Evolutionary conservation across 2,113 vertebrate genomes (phyloP).

Genomic region (Alethe castanea): DNA sequence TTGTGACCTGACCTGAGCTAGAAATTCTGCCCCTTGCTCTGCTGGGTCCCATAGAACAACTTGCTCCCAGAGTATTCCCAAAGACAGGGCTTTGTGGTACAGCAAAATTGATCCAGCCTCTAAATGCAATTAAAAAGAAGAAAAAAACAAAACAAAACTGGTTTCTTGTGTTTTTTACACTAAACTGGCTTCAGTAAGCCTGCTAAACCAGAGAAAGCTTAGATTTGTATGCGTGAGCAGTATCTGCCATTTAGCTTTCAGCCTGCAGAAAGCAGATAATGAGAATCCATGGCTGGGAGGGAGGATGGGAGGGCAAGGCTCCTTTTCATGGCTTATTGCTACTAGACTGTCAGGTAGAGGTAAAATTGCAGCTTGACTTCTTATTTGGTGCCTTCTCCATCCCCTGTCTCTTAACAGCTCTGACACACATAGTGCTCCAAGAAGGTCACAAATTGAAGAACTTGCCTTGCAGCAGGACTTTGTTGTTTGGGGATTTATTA

Average conservation of each 20-base stretch:
- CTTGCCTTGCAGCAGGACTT: background rate
- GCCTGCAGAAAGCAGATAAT: background rate
- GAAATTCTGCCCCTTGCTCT: background rate
- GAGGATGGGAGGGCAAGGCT: too few species aligned
- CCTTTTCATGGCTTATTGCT: background rate
- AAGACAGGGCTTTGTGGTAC: background rate
- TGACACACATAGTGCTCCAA: background rate
- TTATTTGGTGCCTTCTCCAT: background rate
- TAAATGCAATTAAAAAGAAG: background rate
- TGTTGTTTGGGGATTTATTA: background rate
- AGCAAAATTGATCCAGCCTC: background rate
- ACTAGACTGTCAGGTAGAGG: background rate
- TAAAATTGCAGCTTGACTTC: background rate
- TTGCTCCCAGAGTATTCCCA: background rate
- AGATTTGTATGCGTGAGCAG: background rate
- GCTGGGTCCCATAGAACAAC: background rate
- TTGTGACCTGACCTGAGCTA: background rate
- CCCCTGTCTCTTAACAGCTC: background rate
- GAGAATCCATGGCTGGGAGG: accelerated
- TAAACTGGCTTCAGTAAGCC: background rate
- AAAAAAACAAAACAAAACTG: background rate
- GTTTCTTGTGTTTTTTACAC: background rate
- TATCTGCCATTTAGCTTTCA: background rate
- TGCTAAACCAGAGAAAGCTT: background rate
- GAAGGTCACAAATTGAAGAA: background rate